Conservation (phyloP, 2,113 vertebrate species). For the Calonectris borealis region DNA sequence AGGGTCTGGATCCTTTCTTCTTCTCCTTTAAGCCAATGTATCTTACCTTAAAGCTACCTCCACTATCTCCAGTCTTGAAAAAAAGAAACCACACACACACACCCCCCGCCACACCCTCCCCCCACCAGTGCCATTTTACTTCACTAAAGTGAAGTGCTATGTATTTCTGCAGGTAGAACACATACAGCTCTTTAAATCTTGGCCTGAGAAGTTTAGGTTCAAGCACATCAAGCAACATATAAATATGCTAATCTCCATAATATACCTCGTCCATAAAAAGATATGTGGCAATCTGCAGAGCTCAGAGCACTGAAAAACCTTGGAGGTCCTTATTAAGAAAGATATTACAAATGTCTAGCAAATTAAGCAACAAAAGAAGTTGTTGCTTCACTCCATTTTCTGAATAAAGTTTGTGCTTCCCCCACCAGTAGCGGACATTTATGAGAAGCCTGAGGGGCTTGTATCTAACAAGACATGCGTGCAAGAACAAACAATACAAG, state of each 20-base stretch:
- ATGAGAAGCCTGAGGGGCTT: neutral
- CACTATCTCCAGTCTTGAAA: neutral
- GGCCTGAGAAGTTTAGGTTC: neutral
- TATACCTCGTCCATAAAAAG: neutral
- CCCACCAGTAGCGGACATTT: neutral
- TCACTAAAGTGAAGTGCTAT: neutral
- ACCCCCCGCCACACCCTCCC: too few relatives aligned
- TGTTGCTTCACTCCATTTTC: neutral
- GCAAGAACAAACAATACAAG: neutral
- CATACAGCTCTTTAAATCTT: neutral
- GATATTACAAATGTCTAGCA: neutral
- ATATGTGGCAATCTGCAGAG: neutral
- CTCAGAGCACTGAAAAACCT: neutral
- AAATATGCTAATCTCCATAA: neutral
- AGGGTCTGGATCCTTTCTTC: neutral
- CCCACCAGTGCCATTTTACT: neutral
- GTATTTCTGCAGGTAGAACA: neutral
- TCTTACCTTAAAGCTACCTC: neutral
- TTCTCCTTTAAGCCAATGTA: neutral
- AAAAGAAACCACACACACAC: neutral
- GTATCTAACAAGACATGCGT: neutral
- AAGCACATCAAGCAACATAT: neutral
- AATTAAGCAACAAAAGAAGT: conserved; percentile 26
- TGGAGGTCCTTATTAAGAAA: conserved; percentile 32
- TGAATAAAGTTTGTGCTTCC: neutral